A percentile compares a stretch with the other conserved stretches of the same genome.
Conservation (phyloP, 2,888 invertebrate species). For the Tricholauxania praeusta region DNA sequence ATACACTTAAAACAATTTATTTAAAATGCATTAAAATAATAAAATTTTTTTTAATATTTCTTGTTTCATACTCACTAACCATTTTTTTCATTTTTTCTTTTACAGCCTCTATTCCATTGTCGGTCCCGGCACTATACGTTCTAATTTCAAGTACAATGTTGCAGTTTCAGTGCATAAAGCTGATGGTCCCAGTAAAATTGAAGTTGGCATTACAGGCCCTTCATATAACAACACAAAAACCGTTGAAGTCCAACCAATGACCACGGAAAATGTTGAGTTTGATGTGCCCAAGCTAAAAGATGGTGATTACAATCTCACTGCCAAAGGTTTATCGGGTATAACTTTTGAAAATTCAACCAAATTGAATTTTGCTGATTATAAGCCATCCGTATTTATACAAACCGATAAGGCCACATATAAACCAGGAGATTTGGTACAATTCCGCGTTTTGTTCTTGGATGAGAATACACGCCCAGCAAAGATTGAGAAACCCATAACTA, state of each 20-base stretch:
- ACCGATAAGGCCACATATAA: constrained; percentile 94
- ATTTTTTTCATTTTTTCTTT: background rate
- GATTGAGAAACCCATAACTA: constrained; percentile 58
- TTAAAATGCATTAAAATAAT: no score
- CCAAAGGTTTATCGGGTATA: constrained; percentile 76
- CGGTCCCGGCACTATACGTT: constrained; percentile 82
- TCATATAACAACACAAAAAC: constrained; percentile 78
- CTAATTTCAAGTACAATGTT: constrained; percentile 87
- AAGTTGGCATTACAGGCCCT: constrained; percentile 81
- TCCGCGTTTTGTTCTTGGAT: constrained; percentile 78
- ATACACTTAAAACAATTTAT: no score
- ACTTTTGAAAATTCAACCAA: constrained; percentile 80
- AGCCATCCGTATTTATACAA: constrained; percentile 82
- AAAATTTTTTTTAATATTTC: no score
- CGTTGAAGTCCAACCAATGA: constrained; percentile 77
- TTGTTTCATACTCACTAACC: no score
- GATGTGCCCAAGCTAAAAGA: constrained; percentile 69
- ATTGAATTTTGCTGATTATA: constrained; percentile 79
- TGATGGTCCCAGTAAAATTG: constrained; percentile 68
- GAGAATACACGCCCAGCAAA: constrained; percentile 76
- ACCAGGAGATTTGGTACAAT: constrained; percentile 85
- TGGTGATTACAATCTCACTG: constrained; percentile 60
- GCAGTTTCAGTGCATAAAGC: constrained; percentile 74
- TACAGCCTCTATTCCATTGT: constrained; percentile 77
- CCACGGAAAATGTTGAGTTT: constrained; percentile 78